Percentiles rank a stretch among this genome's conserved stretches.
These are phyloP conservation scores for Danionella dracula DNA, from an alignment of 2,797 vertebrate species.

Conservation along the genomic window DNA sequence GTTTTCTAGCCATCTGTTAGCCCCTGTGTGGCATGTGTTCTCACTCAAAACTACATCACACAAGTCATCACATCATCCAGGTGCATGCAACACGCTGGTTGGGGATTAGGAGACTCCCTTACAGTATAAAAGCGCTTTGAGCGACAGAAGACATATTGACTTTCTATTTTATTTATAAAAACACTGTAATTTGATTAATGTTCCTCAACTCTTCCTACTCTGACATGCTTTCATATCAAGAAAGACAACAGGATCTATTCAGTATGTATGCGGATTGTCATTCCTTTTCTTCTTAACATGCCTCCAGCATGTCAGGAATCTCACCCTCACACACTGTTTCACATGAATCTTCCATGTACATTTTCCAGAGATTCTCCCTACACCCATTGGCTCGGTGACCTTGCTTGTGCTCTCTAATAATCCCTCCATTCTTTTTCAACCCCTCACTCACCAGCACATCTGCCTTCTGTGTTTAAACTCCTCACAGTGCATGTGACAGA, in stretches of 20 bases:
- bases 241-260: background rate
- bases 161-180: too few species aligned
- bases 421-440: background rate
- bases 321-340: background rate
- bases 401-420: constrained; percentile 18
- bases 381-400: background rate
- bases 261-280: background rate
- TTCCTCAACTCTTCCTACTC: too few species aligned
- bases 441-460: constrained; percentile 5
- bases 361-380: background rate
- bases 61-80: too few species aligned
- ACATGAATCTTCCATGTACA: background rate
- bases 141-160: too few species aligned
- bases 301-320: constrained; percentile 1
- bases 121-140: too few species aligned
- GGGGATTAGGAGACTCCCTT: too few species aligned
- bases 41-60: too few species aligned
- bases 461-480: background rate
- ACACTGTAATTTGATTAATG: too few species aligned
- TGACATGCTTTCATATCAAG: too few species aligned
- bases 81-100: too few species aligned
- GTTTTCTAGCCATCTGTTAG: too few species aligned
- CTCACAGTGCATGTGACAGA: constrained; percentile 40
- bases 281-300: background rate
- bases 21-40: too few species aligned